phyloP scores from a whole-genome alignment of 2,888 invertebrate species.

The Caenorhabditis wallacei region DNA sequence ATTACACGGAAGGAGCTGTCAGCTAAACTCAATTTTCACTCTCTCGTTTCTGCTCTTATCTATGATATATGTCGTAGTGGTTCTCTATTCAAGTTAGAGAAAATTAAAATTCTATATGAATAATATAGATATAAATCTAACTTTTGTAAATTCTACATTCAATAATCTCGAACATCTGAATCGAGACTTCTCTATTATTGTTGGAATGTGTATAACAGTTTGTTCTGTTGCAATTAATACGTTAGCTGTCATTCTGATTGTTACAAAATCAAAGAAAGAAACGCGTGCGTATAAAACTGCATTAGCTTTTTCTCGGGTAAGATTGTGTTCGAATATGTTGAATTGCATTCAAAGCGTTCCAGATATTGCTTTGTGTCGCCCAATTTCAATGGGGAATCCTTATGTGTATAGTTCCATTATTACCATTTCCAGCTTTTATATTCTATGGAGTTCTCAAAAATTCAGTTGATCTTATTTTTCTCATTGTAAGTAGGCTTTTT shows the following conservation, averaged over 20 bases:
- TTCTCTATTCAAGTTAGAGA: too few relatives aligned
- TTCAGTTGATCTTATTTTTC: slow-evolving; percentile 23
- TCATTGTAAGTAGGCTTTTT: slow-evolving; percentile 13
- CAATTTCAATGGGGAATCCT: slow-evolving; percentile 35
- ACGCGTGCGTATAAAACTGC: slow-evolving; percentile 32
- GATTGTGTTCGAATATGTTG: not conserved
- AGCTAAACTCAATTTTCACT: not conserved
- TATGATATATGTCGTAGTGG: not conserved
- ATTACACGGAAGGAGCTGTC: not conserved
- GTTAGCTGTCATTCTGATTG: slow-evolving; percentile 22
- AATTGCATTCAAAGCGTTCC: not conserved
- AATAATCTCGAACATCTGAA: slow-evolving; percentile 26
- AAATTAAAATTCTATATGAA: not conserved
- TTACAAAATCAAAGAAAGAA: slow-evolving; percentile 36
- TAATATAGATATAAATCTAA: slow-evolving; percentile 31
- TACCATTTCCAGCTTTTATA: slow-evolving; percentile 46
- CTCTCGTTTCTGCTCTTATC: not conserved
- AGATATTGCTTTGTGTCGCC: slow-evolving; percentile 16
- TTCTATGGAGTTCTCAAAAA: slow-evolving; percentile 16
- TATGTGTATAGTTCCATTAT: slow-evolving; percentile 30
- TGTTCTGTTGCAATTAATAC: slow-evolving; percentile 21
- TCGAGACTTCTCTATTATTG: slow-evolving; percentile 3
- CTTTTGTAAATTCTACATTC: slow-evolving; percentile 43
- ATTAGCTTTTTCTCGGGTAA: slow-evolving; percentile 20
- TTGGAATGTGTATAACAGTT: slow-evolving; percentile 20